These are phyloP conservation scores for Magallana gigas DNA, from an alignment of 1,140 invertebrate genomes.

Conservation along the genomic window DNA sequence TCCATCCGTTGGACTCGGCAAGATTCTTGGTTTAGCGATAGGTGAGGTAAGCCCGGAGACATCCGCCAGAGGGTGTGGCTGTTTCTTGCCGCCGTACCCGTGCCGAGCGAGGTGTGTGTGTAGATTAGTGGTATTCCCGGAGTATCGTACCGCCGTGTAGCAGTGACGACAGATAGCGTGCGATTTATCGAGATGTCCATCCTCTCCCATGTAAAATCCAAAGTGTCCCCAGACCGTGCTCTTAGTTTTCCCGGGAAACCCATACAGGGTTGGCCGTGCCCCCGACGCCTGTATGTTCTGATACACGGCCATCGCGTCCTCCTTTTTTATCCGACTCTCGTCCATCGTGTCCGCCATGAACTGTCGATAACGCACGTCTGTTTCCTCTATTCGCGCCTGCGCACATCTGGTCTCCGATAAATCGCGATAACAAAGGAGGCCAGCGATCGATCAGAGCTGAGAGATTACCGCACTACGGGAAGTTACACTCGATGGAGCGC, in stretches of 20 bases:
- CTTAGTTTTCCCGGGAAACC: constrained; percentile 62
- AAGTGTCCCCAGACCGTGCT: constrained; percentile 63
- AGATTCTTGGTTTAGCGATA: background rate
- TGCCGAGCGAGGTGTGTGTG: constrained; percentile 55
- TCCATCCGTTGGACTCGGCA: background rate
- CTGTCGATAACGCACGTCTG: constrained; percentile 5
- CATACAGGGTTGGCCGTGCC: constrained; percentile 33
- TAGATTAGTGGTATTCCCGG: constrained; percentile 63
- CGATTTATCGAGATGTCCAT: constrained; percentile 59
- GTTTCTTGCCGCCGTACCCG: background rate
- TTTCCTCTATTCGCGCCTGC: constrained; percentile 8
- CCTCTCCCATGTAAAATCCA: constrained; percentile 61
- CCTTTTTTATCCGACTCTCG: background rate
- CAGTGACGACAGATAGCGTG: constrained; percentile 63
- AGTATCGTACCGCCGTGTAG: constrained; percentile 52
- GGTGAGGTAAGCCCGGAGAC: background rate
- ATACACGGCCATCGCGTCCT: background rate
- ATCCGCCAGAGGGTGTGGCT: background rate
- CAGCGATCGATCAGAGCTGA: constrained; percentile 32
- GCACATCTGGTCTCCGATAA: constrained; percentile 27
- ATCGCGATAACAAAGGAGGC: constrained; percentile 31
- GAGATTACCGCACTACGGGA: constrained; percentile 4
- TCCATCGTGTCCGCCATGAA: constrained; percentile 31
- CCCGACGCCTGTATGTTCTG: background rate
- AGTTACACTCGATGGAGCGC: constrained; percentile 23